phyloP scores from a whole-genome alignment of 1,140 invertebrate genomes.

The Antheraea mylitta region DNA sequence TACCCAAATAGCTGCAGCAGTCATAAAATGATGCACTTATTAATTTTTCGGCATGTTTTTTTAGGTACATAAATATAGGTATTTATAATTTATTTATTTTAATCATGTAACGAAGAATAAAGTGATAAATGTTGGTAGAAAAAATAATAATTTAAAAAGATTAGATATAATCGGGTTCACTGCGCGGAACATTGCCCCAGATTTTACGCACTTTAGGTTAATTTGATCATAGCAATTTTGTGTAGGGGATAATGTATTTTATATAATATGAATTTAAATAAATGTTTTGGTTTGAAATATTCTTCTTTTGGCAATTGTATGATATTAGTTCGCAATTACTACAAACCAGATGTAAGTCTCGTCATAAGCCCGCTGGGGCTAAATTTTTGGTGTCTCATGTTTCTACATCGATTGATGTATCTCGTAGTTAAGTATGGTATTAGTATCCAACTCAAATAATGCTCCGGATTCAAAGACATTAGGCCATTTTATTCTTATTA shows the following conservation, averaged over 20 bases:
- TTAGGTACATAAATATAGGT: not conserved
- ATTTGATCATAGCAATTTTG: not conserved
- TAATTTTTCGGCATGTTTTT: not conserved
- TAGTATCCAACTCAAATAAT: no score
- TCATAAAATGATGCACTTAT: no score
- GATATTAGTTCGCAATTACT: no score
- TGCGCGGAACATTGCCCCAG: slow-evolving; percentile 9
- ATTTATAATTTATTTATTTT: not conserved
- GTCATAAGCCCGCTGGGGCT: no score
- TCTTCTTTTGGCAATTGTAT: no score
- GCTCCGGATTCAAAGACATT: no score
- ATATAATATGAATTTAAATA: not conserved
- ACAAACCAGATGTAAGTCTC: no score
- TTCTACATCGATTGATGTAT: no score
- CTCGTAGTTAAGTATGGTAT: no score
- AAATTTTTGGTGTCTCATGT: no score
- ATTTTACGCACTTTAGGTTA: not conserved
- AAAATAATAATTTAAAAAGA: slow-evolving; percentile 6
- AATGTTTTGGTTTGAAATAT: not conserved
- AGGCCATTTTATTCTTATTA: no score
- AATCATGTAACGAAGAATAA: not conserved
- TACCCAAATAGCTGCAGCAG: no score
- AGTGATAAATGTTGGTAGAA: not conserved
- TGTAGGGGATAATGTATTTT: not conserved
- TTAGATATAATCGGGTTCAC: slow-evolving; percentile 14